These are phyloP conservation scores for Oceanodroma tethys DNA, from an alignment of 2,113 vertebrate genomes.

Conservation along the genomic window DNA sequence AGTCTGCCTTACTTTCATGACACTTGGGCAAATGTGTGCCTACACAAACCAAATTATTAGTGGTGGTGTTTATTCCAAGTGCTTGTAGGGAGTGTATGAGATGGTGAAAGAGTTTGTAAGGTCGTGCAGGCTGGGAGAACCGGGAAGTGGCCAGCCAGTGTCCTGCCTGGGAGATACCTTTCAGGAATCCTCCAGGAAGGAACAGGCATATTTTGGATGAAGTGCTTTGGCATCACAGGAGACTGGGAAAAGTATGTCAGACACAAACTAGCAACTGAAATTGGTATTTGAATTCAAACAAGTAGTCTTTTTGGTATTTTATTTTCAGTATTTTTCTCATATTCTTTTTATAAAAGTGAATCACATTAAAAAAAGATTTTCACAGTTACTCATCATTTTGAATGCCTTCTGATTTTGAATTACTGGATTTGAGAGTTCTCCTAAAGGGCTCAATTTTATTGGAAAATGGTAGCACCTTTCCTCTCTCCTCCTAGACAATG, in stretches of 20 bases:
- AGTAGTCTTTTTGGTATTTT: not conserved
- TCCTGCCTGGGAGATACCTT: not conserved
- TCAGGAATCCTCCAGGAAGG: not conserved
- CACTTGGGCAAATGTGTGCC: not conserved
- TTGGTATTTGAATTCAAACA: not conserved
- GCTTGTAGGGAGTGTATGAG: not conserved
- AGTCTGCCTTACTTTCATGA: not conserved
- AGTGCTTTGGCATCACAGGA: not conserved
- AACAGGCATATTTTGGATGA: not conserved
- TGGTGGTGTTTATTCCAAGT: not conserved
- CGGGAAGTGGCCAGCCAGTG: not conserved
- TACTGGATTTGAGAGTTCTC: not conserved
- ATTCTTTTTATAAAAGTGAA: not conserved
- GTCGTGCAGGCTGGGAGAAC: not conserved
- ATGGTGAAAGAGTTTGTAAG: not conserved
- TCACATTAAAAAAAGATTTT: not conserved
- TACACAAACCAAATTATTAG: not conserved
- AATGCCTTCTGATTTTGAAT: not conserved
- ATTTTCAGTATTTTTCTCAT: not conserved
- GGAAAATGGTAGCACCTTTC: not conserved
- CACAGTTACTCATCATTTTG: not conserved
- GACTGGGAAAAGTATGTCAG: not conserved
- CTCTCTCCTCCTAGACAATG: not conserved
- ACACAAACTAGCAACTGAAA: not conserved
- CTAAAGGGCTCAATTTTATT: not conserved